Base-by-base conservation (phyloP, 2,888 invertebrate species). In the Platycheirus albimanus region DNA sequence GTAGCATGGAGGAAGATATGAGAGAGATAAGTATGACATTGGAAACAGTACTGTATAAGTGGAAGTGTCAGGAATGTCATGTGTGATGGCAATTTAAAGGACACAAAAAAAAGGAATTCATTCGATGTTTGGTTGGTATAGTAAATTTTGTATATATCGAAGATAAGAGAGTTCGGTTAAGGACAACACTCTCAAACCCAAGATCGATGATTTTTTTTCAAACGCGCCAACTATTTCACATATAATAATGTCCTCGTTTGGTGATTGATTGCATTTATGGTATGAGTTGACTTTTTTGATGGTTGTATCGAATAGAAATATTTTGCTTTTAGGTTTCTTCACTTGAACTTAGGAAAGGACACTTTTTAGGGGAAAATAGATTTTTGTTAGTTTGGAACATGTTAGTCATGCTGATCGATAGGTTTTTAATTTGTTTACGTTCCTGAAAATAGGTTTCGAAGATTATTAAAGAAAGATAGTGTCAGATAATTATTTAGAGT, bases 41-140 rank as follows among this genome's bases (percentile, higher is more conserved):
- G 58, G 38, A 63, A 51, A 28, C 61, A 58, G 58, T 15, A 15
- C 15, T 15, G 10, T 8, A 41, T 38, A 13, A 24, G 19, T n/a
- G n/a, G n/a, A n/a, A n/a, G 20, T 74, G 52, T 47, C 66, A 63
- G 30, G 61, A 49, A 33, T 63, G 17, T 56, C 63, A 69, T 63
- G 6, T 28, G 8, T 36, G 28, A 30, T 63, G 49, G 15, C 13
- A 28, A 6, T 56, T 52, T 11, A 24, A 11, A 15, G n/a, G n/a
- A 56, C 19, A 58, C 15, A 11, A 20, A 13, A n/a, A 17, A 20
- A 36, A 0, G n/a, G 3, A 52, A 52, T 4, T 30, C 11, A 10
- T 33, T n/a, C 3, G 19, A 19, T 3, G 15, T 30, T 38, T 54
- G 54, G 54, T 56, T 13, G 15, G 49, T 49, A 28, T 24, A 24